Conservation (phyloP, 2,797 vertebrate genomes). For the Prunella strophiata region DNA sequence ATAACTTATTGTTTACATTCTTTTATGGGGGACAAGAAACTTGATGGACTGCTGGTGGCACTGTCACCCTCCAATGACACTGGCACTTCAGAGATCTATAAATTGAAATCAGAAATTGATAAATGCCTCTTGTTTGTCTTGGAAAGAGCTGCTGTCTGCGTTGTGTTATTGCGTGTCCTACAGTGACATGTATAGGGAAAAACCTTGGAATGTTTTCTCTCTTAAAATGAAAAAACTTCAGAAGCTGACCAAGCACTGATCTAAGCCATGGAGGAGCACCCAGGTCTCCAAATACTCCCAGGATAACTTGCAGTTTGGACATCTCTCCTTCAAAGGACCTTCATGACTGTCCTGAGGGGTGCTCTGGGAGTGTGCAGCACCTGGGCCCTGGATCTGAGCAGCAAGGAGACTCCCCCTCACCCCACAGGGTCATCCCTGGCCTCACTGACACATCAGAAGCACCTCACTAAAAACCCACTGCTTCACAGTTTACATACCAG, state of each 20-base stretch:
- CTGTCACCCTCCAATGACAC: no score
- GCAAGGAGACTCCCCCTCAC: background rate
- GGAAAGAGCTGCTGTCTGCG: no score
- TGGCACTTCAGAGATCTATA: no score
- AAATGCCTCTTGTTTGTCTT: no score
- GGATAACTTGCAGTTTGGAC: background rate
- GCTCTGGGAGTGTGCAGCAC: background rate
- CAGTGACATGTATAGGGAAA: background rate
- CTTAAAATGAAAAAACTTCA: background rate
- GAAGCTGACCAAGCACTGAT: background rate
- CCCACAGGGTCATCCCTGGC: accelerated
- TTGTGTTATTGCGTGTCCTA: no score
- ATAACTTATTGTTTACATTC: no score
- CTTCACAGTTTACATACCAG: background rate
- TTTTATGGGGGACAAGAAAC: no score
- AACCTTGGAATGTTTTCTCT: background rate
- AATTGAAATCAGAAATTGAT: no score
- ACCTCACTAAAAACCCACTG: background rate
- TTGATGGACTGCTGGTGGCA: no score
- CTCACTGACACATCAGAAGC: background rate
- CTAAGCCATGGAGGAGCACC: background rate
- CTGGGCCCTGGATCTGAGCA: background rate
- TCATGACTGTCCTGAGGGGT: accelerated
- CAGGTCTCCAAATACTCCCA: background rate
- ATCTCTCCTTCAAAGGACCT: background rate